Evolutionary conservation across 1,140 invertebrate genomes (phyloP).

Genomic region (Scaptomyza graminum): DNA sequence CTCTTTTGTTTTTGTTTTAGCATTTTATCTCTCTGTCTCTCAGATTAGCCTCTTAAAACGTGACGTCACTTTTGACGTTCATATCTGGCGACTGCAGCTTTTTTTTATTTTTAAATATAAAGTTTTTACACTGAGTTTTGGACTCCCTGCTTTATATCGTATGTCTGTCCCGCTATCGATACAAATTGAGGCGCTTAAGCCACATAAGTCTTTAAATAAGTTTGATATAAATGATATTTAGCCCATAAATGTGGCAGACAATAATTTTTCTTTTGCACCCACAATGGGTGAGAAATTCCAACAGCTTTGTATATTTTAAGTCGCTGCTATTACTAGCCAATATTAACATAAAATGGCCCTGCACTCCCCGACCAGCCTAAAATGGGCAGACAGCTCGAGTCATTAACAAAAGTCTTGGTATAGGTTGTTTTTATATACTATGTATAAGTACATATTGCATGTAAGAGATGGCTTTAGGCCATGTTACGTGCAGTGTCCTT

Average conservation of each 20-base stretch:
- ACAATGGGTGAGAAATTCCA: constrained; percentile 53
- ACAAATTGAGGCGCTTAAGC: constrained; percentile 66
- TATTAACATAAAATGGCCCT: constrained; percentile 31
- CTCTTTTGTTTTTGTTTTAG: constrained; percentile 7
- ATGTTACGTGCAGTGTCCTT: constrained; percentile 60
- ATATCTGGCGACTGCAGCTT: constrained; percentile 13
- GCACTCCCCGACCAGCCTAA: constrained; percentile 35
- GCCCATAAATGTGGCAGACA: constrained; percentile 64
- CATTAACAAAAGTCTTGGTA: constrained; percentile 42
- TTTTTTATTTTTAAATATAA: constrained; percentile 48
- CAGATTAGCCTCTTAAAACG: constrained; percentile 8
- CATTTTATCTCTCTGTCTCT: constrained; percentile 10
- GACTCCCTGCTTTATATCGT: constrained; percentile 14
- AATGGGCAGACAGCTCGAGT: constrained; percentile 48
- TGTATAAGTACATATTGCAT: not conserved
- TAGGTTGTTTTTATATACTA: not conserved
- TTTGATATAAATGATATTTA: constrained; percentile 69
- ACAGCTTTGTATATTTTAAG: not conserved
- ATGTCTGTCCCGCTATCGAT: constrained; percentile 33
- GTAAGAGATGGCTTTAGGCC: constrained; percentile 45
- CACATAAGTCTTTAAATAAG: constrained; percentile 67
- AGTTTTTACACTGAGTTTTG: constrained; percentile 51
- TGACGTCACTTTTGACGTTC: constrained; percentile 71
- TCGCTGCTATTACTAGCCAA: constrained; percentile 14
- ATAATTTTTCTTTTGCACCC: constrained; percentile 29